Evolutionary conservation across 2,797 vertebrate species (phyloP).

Genomic region (Pseudopleuronectes americanus): DNA sequence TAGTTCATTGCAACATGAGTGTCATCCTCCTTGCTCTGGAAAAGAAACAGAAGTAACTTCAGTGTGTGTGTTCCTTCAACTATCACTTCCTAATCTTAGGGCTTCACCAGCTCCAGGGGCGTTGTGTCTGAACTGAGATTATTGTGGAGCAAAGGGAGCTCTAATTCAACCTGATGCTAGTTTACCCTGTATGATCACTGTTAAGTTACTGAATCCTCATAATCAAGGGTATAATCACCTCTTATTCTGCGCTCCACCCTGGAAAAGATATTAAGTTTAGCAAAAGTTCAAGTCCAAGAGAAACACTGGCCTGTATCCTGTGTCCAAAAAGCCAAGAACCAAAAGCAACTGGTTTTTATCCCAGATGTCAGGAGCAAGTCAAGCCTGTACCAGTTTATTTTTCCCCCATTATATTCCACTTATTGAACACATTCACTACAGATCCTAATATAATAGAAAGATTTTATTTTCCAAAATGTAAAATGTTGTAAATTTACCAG

Average conservation of each 20-base stretch:
- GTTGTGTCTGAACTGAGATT: slow-evolving; percentile 32
- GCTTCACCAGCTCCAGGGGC: slow-evolving; percentile 10
- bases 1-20: neutral
- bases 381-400: neutral
- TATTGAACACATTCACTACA: slow-evolving; percentile 17
- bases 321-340: slow-evolving; percentile 6
- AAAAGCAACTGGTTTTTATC: slow-evolving; percentile 2
- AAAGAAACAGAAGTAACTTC: slow-evolving; percentile 12
- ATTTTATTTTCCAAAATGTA: slow-evolving; percentile 29
- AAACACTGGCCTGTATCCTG: neutral
- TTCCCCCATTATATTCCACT: neutral
- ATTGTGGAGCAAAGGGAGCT: slow-evolving; percentile 28
- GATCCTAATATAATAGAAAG: slow-evolving; percentile 36
- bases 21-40: slow-evolving; percentile 1
- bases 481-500: slow-evolving; percentile 22
- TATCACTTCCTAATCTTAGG: slow-evolving; percentile 21
- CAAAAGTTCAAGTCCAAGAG: slow-evolving; percentile 1
- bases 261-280: slow-evolving; percentile 6
- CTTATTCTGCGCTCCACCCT: slow-evolving; percentile 26
- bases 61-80: neutral
- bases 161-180: slow-evolving; percentile 28
- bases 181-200: slow-evolving; percentile 17
- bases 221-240: slow-evolving; percentile 17
- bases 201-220: slow-evolving; percentile 31
- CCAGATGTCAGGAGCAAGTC: neutral